Evolutionary conservation across 2,113 vertebrate species (phyloP).

Genomic region (Boulengeromyrus knoepffleri): DNA sequence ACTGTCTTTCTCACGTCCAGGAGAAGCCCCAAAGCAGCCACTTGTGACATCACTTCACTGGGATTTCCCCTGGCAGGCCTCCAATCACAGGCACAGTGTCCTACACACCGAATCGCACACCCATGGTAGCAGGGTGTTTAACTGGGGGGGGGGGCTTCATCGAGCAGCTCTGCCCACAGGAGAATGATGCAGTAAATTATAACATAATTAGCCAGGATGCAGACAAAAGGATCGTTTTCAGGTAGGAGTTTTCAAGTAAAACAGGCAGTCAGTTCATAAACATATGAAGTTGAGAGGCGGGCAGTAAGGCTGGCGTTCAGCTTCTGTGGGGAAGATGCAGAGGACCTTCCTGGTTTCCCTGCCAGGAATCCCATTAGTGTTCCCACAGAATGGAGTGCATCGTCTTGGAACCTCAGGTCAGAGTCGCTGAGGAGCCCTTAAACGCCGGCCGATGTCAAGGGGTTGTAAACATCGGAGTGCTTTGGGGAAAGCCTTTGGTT

Average conservation of each 20-base stretch:
- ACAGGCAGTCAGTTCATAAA: conserved; percentile 11
- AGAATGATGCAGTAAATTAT: neutral
- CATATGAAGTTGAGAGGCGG: neutral
- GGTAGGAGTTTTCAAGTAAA: conserved; percentile 1
- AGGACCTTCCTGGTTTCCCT: neutral
- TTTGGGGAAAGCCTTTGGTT: neutral
- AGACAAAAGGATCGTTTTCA: conserved; percentile 2
- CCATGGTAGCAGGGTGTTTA: neutral
- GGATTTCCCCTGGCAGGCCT: neutral
- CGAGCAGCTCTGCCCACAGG: conserved; percentile 20
- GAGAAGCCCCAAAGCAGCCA: neutral
- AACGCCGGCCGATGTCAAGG: neutral
- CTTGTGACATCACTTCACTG: neutral
- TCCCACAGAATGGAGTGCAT: neutral
- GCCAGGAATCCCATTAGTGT: conserved; percentile 15
- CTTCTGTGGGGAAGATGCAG: neutral
- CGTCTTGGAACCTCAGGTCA: neutral
- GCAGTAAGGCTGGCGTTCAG: conserved; percentile 6
- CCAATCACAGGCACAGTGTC: neutral
- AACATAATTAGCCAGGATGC: neutral
- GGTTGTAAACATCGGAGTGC: neutral
- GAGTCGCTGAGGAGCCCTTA: neutral
- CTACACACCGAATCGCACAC: neutral
- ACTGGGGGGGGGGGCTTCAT: neutral
- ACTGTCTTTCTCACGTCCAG: neutral